Base-by-base conservation (phyloP, 2,888 invertebrate species). In the Platerodrilus igneus region DNA sequence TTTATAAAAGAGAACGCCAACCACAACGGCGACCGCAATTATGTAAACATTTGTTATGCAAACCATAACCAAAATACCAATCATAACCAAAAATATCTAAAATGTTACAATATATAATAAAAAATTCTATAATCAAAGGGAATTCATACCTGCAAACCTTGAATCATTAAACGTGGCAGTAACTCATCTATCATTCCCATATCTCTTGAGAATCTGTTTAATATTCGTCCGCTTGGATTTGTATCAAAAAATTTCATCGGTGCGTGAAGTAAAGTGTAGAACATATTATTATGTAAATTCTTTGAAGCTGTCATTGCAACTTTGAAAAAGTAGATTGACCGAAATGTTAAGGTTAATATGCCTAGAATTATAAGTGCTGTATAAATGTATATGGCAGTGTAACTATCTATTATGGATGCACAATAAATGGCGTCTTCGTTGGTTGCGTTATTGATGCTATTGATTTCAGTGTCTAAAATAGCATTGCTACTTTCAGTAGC, bases 181-280 rank as follows among this genome's bases (percentile, higher is more conserved):
- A 72, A 50, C 47, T 78, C 78, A 56, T 79, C 79, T 55, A 79
- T 74, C 0, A 74, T 68, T 1, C 77, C 83, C 57, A 82, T 75
- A 57, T 87, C 86, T 61, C 84, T 86, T 0, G 86, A 80, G 63
- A 87, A 86, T 30, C 86, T 70, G 64, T 86, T 87, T 18, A 87
- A 65, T 50, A 87, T 79, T 41, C 66, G 66, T 75, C 86, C 86
- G 41, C 83, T 81, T 1, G 91, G 84, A 70, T 92, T 93, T 0
- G 73, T 77, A 56, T 92, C 87, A 62, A 93, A 94, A 71, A 94
- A 94, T 9, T 78, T 67, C 77, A 91, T 86, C 0, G 83, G 82
- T 0, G 87, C 79, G 47, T 81, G 72, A 4, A 91, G 70, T 56
- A 93, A 76, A 29, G 83, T 78, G 26, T 75, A 69, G 65, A 93